Conservation (phyloP, 92 coral and sea anemone genomes). For the Chrysogorgia sp. region DNA sequence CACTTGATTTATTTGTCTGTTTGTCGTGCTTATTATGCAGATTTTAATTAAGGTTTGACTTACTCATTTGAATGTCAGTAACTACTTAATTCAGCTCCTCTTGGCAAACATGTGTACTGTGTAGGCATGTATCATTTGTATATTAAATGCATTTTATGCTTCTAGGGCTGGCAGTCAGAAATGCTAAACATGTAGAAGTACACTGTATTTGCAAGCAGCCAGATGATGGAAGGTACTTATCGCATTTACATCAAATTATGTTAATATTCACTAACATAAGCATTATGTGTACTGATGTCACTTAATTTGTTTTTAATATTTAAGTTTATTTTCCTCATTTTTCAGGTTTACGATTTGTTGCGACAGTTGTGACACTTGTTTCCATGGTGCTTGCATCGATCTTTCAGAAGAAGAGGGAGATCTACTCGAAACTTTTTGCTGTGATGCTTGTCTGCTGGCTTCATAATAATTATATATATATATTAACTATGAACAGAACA, state of each 20-base stretch:
- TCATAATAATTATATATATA: too few species aligned
- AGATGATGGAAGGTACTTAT: slow-evolving; percentile 21
- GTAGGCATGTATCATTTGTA: not conserved
- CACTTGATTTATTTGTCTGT: too few species aligned
- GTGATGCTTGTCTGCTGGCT: not conserved
- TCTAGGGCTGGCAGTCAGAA: not conserved
- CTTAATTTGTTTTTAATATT: not conserved
- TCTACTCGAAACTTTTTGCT: not conserved
- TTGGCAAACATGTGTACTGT: too few species aligned
- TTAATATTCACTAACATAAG: too few species aligned
- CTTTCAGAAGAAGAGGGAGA: slow-evolving; percentile 12
- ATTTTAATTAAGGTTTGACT: too few species aligned
- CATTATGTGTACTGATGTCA: too few species aligned
- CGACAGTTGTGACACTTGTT: slow-evolving; percentile 11
- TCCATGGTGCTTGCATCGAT: slow-evolving; percentile 12
- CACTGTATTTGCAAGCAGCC: slow-evolving; percentile 35
- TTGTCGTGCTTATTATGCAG: too few species aligned
- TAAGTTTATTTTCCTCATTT: not conserved
- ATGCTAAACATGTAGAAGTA: not conserved
- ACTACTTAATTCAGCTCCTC: too few species aligned
- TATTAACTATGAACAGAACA: too few species aligned
- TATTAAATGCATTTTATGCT: not conserved
- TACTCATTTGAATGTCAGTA: too few species aligned
- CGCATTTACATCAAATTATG: too few species aligned
- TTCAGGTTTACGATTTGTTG: slow-evolving; percentile 26